A percentile compares a stretch with the other conserved stretches of the same genome.
Evolutionary conservation across 2,113 vertebrate species (phyloP).

Genomic region (Lepidothrix coronata): DNA sequence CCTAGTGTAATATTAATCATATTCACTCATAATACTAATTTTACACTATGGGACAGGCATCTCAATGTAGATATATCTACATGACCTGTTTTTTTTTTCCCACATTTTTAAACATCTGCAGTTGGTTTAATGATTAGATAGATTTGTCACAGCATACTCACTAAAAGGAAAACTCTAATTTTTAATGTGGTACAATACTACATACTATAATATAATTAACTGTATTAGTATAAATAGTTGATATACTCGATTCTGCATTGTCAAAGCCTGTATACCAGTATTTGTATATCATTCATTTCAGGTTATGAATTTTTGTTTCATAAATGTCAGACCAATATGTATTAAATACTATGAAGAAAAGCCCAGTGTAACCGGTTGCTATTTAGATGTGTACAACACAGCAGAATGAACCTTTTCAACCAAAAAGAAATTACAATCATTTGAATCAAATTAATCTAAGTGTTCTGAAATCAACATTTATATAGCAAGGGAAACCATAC

Average conservation of each 20-base stretch:
- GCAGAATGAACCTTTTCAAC: not conserved
- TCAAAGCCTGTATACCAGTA: not conserved
- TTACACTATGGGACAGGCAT: not conserved
- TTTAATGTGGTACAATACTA: not conserved
- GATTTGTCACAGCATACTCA: not conserved
- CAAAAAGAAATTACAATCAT: not conserved
- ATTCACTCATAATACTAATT: not conserved
- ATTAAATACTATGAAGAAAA: not conserved
- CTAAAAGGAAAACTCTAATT: not conserved
- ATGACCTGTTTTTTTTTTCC: accelerated
- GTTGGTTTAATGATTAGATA: not conserved
- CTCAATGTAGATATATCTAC: not conserved
- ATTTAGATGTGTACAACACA: not conserved
- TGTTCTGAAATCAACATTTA: not conserved
- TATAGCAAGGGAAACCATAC: not conserved
- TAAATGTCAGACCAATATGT: not conserved
- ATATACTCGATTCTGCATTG: not conserved
- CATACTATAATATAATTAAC: not conserved
- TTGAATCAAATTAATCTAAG: not conserved
- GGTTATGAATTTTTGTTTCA: not conserved
- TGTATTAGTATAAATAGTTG: not conserved
- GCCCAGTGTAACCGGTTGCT: not conserved
- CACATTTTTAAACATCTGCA: not conserved
- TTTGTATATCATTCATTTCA: not conserved
- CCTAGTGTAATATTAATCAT: not conserved